Conservation (phyloP, 2,888 invertebrate genomes). For the Neria commutata region DNA sequence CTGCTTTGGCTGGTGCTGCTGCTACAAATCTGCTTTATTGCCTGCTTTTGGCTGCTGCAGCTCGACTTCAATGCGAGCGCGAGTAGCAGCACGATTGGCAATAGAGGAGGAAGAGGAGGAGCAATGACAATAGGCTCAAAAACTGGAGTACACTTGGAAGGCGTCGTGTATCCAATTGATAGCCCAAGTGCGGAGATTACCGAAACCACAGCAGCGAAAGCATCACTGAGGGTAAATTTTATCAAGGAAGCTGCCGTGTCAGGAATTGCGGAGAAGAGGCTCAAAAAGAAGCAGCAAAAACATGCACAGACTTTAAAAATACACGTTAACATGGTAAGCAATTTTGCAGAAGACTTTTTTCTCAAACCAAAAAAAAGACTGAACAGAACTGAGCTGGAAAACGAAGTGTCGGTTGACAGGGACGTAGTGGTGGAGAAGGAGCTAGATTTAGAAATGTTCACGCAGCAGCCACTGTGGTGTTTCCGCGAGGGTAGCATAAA, state of each 20-base stretch:
- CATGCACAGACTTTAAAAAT: not conserved
- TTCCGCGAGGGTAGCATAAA: conserved; percentile 50
- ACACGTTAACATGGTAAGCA: conserved; percentile 33
- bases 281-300: too few relatives aligned
- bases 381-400: conserved; percentile 39
- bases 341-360: conserved; percentile 42
- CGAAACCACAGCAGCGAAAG: not conserved
- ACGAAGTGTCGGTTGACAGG: conserved; percentile 36
- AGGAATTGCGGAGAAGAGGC: conserved; percentile 13
- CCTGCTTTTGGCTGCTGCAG: conserved; percentile 56
- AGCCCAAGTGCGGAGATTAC: too few relatives aligned
- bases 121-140: too few relatives aligned
- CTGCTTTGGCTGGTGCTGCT: conserved; percentile 54
- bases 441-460: not conserved
- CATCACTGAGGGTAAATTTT: conserved; percentile 20
- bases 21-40: conserved; percentile 54
- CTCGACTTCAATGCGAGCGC: conserved; percentile 31
- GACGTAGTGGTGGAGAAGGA: conserved; percentile 32
- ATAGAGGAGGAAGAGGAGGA: not conserved
- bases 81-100: conserved; percentile 13
- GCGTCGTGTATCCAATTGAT: too few relatives aligned
- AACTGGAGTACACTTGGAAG: too few relatives aligned
- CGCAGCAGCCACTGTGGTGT: conserved; percentile 47
- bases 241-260: conserved; percentile 19
- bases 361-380: conserved; percentile 38